Percentiles rank a stretch among this genome's conserved stretches.
These are phyloP conservation scores for Furcula furcula DNA, from an alignment of 2,888 invertebrate genomes.

Conservation along the genomic window DNA sequence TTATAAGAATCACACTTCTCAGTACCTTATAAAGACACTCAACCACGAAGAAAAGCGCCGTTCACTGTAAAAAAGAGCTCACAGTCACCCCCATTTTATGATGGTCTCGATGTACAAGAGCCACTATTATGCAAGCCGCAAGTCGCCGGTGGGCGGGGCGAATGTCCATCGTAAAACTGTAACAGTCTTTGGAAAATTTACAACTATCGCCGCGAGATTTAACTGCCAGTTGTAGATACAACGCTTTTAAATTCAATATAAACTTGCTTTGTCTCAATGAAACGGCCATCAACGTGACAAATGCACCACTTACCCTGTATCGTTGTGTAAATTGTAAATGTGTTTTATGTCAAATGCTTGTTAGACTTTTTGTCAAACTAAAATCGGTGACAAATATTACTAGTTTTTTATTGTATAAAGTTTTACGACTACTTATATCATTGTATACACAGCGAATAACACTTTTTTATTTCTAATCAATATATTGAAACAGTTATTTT, in stretches of 20 bases:
- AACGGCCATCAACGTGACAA: conserved; percentile 50
- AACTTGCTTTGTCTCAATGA: conserved; percentile 67
- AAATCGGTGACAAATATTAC: too few relatives aligned
- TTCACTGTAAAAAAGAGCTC: conserved; percentile 17
- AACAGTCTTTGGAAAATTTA: conserved; percentile 70
- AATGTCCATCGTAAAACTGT: conserved; percentile 69
- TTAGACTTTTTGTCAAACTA: conserved; percentile 24
- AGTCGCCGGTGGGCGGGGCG: conserved; percentile 71
- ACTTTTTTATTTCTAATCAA: too few relatives aligned
- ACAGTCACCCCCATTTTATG: conserved; percentile 55
- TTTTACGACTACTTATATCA: too few relatives aligned
- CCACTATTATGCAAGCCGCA: conserved; percentile 59
- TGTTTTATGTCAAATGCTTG: conserved; percentile 34
- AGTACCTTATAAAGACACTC: too few relatives aligned
- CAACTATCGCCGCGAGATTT: conserved; percentile 76
- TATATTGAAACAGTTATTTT: too few relatives aligned
- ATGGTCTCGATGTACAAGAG: conserved; percentile 53
- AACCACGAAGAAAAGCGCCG: neutral
- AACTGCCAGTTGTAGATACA: conserved; percentile 77
- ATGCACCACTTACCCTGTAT: conserved; percentile 43
- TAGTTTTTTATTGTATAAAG: too few relatives aligned
- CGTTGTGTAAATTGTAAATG: conserved; percentile 39
- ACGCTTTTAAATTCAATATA: conserved; percentile 71
- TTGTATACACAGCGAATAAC: too few relatives aligned
- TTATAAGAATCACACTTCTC: too few relatives aligned